phyloP scores from a whole-genome alignment of 2,888 invertebrate genomes.

The Idaea biselata region DNA sequence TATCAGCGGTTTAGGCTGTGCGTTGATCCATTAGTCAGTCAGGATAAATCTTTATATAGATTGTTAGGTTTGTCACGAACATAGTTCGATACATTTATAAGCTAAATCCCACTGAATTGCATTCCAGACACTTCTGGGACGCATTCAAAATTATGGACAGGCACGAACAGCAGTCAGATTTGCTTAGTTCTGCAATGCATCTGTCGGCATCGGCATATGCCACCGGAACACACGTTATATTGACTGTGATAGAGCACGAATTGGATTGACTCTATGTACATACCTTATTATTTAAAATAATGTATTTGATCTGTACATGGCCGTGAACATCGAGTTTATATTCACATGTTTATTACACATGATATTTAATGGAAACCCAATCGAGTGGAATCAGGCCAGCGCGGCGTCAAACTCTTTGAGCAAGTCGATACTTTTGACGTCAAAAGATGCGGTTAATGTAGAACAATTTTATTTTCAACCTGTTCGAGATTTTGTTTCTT shows the following conservation, averaged over 20 bases:
- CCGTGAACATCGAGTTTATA: background rate
- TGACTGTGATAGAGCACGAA: background rate
- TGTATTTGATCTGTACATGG: background rate
- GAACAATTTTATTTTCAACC: background rate
- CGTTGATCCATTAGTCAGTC: too few relatives aligned
- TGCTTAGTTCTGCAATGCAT: background rate
- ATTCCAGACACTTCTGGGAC: too few relatives aligned
- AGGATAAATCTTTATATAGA: background rate
- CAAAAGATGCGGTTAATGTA: background rate
- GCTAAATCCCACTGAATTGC: background rate
- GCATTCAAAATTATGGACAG: too few relatives aligned
- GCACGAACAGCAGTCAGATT: background rate
- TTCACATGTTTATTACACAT: background rate
- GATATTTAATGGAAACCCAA: slow-evolving; percentile 26
- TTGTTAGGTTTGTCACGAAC: background rate
- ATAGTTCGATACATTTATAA: background rate
- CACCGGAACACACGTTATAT: background rate
- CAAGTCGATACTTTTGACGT: slow-evolving; percentile 18
- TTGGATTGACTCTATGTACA: background rate
- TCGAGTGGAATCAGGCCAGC: slow-evolving; percentile 17
- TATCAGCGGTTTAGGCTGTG: too few relatives aligned
- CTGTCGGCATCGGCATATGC: background rate
- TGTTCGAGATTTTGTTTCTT: background rate
- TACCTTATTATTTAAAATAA: background rate
- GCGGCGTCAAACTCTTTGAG: slow-evolving; percentile 17